These are phyloP conservation scores for Cirrhinus mrigala DNA, from an alignment of 2,797 vertebrate species.

Conservation along the genomic window DNA sequence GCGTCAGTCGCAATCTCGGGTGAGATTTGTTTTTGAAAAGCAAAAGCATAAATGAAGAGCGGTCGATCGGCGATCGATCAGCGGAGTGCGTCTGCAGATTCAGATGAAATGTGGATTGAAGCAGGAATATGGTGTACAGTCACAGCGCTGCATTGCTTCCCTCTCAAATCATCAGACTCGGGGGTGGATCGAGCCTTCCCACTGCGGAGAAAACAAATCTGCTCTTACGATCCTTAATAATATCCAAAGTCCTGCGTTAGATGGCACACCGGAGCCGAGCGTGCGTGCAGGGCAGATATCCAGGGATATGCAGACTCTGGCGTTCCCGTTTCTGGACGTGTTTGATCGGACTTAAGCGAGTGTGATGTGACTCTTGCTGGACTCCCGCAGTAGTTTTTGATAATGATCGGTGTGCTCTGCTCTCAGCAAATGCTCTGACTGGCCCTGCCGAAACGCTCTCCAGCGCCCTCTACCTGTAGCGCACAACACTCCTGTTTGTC, in stretches of 20 bases:
- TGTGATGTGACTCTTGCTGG: conserved; percentile 57
- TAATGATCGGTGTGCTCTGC: conserved; percentile 81
- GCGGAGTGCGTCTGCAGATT: conserved; percentile 25
- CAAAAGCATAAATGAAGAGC: conserved; percentile 69
- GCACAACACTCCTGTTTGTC: no score
- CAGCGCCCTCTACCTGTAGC: background rate
- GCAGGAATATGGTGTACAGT: conserved; percentile 47
- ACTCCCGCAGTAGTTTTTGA: conserved; percentile 80
- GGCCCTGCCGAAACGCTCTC: background rate
- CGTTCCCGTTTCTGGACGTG: conserved; percentile 49
- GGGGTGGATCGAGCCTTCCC: conserved; percentile 69
- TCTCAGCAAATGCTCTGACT: conserved; percentile 47
- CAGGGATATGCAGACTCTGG: conserved; percentile 15
- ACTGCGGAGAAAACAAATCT: conserved; percentile 82
- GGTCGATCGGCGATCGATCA: conserved; percentile 68
- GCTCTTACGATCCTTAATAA: conserved; percentile 54
- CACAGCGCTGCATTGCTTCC: conserved; percentile 73
- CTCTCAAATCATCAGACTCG: conserved; percentile 79
- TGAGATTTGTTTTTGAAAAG: conserved; percentile 54
- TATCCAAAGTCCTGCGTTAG: conserved; percentile 54
- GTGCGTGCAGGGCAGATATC: conserved; percentile 30
- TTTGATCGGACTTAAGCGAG: conserved; percentile 54
- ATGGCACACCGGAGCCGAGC: conserved; percentile 5
- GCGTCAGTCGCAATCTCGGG: conserved; percentile 75
- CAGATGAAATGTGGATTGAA: conserved; percentile 51